Evolutionary conservation across 2,797 vertebrate species (phyloP).

Genomic region (Scleropages formosus): DNA sequence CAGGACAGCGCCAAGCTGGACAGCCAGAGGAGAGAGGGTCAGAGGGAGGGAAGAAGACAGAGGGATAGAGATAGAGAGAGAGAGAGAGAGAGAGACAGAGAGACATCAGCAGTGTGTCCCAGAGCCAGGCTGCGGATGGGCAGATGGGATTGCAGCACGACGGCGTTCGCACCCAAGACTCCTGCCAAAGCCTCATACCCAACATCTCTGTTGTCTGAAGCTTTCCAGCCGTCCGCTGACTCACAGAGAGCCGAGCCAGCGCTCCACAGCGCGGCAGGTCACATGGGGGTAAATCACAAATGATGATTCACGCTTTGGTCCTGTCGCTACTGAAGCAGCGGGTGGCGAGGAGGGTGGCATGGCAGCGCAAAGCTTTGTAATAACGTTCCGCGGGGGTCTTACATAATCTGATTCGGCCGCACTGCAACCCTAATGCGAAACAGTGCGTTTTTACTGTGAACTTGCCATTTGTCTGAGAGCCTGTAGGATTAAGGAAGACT

Average conservation of each 20-base stretch:
- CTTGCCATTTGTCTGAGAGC: constrained; percentile 6
- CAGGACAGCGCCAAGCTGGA: neutral
- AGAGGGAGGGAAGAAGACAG: neutral
- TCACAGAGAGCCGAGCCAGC: constrained; percentile 28
- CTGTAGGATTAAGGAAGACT: neutral
- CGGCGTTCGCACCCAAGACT: constrained; percentile 29
- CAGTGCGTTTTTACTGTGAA: constrained; percentile 9
- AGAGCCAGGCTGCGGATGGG: neutral
- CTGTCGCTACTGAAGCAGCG: constrained; percentile 41
- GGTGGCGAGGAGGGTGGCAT: constrained; percentile 5
- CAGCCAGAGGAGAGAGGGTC: neutral
- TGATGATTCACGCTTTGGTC: constrained; percentile 48
- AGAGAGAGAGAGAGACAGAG: neutral
- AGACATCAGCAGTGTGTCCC: neutral
- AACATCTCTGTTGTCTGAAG: constrained; percentile 31
- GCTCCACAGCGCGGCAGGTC: constrained; percentile 42
- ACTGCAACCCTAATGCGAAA: constrained; percentile 11
- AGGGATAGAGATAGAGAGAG: neutral
- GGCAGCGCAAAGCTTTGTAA: neutral
- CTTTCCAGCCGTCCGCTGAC: constrained; percentile 27
- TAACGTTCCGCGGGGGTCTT: neutral
- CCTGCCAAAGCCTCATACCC: constrained; percentile 44
- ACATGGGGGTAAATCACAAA: constrained; percentile 47
- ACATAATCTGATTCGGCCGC: constrained; percentile 7
- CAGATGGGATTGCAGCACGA: constrained; percentile 8